Base-by-base conservation (phyloP, 1,140 invertebrate genomes). In the Eciton burchellii region DNA sequence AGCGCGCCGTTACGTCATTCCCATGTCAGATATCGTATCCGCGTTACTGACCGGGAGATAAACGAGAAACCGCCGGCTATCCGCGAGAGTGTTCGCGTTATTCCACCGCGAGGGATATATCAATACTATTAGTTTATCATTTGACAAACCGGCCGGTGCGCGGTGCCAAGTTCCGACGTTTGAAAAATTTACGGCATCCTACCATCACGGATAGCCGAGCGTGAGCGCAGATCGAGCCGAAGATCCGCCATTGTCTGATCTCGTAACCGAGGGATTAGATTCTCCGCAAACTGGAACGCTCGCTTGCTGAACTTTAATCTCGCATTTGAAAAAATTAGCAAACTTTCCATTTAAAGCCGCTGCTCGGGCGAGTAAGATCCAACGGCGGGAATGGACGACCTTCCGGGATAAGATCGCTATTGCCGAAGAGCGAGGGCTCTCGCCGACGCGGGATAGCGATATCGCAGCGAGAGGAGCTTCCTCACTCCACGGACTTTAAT, bases 51-150 rank as follows among this genome's bases (percentile, higher is more conserved):
- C 43, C 62, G 26, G 11, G 74, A 79, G 74, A 79, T 79, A 70
- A 79, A 68, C 41, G 63, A 45, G 49, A 79, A 56, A 70, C 45
- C 62, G 41, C 24, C 56, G 21, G 49, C 24, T 35, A 70, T 35
- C n/a, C 29, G 63, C 70, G 74, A 79, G 63, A n/a, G n/a, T n/a
- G 68, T 77, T 77, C 62, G 49, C 74, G 21, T 43, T 54, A 77
- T 66, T 54, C 47, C 21, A 41, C 29, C 43, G 9, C 73, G 49
- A 19, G 63, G 41, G n/a, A n/a, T n/a, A 77, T 68, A 77, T 77
- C 62, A 35, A 68, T 57, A 35, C 35, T 79, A 66, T 79, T 70
- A 79, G 35, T 79, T 79, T 45, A 56, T 16, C 74, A 21, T 21
- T 56, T 70, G 63, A 56, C 49, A 76, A 76, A 49, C 41, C 14